These are phyloP conservation scores for Drosophila azteca DNA, from an alignment of 1,140 invertebrate species.

Conservation along the genomic window DNA sequence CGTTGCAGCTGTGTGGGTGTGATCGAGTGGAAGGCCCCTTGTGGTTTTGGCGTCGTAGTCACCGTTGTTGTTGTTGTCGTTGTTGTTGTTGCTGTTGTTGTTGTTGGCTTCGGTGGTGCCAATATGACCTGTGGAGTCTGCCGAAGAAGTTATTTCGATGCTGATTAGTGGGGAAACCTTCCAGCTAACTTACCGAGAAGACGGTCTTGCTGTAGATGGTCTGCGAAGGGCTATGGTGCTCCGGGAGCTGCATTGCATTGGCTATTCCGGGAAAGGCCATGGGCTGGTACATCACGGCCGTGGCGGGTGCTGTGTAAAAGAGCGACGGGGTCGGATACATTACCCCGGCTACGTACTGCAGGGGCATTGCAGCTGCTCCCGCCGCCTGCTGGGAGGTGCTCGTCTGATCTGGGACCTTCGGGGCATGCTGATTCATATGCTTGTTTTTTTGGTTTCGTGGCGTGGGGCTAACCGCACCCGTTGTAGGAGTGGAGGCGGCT, in stretches of 20 bases:
- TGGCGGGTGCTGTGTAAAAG: slow-evolving; percentile 73
- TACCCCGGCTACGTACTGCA: slow-evolving; percentile 85
- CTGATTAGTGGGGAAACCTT: neutral
- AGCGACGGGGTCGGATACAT: slow-evolving; percentile 84
- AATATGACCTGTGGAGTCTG: slow-evolving; percentile 60
- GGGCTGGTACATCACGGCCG: slow-evolving; percentile 79
- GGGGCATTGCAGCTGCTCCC: slow-evolving; percentile 54
- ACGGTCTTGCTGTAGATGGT: slow-evolving; percentile 46
- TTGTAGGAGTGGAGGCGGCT: slow-evolving; percentile 27
- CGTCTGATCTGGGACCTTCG: slow-evolving; percentile 42
- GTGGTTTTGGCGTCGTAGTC: slow-evolving; percentile 36
- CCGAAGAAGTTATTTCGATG: neutral
- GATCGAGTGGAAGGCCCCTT: slow-evolving; percentile 73
- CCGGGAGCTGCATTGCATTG: slow-evolving; percentile 56
- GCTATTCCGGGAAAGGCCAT: slow-evolving; percentile 69
- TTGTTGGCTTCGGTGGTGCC: slow-evolving; percentile 19
- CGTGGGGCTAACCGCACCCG: slow-evolving; percentile 1
- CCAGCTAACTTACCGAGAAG: slow-evolving; percentile 42
- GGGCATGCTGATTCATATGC: slow-evolving; percentile 11
- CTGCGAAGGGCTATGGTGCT: slow-evolving; percentile 34
- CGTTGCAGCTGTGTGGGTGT: slow-evolving; percentile 80
- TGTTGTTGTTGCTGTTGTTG: neutral
- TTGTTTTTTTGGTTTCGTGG: slow-evolving; percentile 11
- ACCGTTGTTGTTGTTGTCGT: neutral
- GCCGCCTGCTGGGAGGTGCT: slow-evolving; percentile 60